A percentile compares a stretch with the other conserved stretches of the same genome.
These are phyloP conservation scores for Arrhamphus sclerolepis DNA, from an alignment of 2,797 vertebrate genomes.

Conservation along the genomic window DNA sequence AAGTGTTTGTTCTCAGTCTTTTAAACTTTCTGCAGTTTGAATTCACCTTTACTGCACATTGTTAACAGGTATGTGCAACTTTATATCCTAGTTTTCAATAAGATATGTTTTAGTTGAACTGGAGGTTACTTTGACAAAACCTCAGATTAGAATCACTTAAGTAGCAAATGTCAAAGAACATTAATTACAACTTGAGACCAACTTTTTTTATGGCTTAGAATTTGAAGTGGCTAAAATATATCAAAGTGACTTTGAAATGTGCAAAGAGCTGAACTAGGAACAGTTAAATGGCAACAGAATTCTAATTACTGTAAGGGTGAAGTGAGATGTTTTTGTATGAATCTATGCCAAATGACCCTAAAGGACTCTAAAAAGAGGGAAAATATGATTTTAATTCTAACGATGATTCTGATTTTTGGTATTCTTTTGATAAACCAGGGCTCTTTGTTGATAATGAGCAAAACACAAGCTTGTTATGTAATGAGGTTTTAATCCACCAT, in stretches of 20 bases:
- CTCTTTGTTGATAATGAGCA: constrained; percentile 54
- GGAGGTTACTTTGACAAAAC: not conserved
- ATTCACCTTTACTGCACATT: constrained; percentile 24
- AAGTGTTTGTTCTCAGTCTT: constrained; percentile 22
- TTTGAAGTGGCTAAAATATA: constrained; percentile 12
- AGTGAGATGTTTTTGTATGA: constrained; percentile 30
- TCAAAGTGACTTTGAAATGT: constrained; percentile 31
- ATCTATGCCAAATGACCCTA: constrained; percentile 29
- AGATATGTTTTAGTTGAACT: constrained; percentile 4
- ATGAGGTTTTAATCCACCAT: constrained; percentile 51
- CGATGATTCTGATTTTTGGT: constrained; percentile 43
- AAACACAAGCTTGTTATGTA: constrained; percentile 50
- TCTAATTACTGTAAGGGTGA: constrained; percentile 35
- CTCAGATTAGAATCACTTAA: not conserved
- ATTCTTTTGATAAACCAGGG: constrained; percentile 45
- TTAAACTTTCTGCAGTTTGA: constrained; percentile 11
- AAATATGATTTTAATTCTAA: constrained; percentile 42
- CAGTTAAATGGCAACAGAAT: constrained; percentile 22
- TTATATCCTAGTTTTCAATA: not conserved
- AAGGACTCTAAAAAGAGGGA: constrained; percentile 30
- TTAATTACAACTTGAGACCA: not conserved
- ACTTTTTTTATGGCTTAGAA: not conserved
- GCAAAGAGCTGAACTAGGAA: constrained; percentile 28
- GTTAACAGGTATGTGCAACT: constrained; percentile 56
- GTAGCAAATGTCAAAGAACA: constrained; percentile 1